Percentiles rank a stretch among this genome's conserved stretches.
Evolutionary conservation across 2,113 vertebrate species (phyloP).

Genomic region (Sander lucioperca): DNA sequence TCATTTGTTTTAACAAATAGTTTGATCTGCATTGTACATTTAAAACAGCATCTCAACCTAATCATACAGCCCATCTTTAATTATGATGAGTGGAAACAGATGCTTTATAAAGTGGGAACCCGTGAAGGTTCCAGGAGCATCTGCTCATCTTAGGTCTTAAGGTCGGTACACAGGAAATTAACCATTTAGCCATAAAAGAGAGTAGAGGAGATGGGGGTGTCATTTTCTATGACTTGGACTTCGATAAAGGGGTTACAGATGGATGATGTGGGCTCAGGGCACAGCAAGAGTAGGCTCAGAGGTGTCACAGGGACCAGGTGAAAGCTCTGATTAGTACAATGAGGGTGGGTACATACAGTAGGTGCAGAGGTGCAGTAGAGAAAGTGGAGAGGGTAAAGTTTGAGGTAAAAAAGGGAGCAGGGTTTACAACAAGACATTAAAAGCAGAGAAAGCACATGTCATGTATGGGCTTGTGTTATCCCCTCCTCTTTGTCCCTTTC

Average conservation of each 20-base stretch:
- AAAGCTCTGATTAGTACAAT: not conserved
- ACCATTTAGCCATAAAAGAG: constrained; percentile 51
- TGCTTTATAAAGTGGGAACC: constrained; percentile 24
- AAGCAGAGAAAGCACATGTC: constrained; percentile 14
- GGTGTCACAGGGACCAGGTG: constrained; percentile 8
- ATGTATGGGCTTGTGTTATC: constrained; percentile 56
- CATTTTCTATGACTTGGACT: constrained; percentile 36
- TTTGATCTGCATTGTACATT: not conserved
- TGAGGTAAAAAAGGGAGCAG: constrained; percentile 12
- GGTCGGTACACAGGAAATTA: constrained; percentile 69
- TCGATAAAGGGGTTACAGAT: constrained; percentile 12
- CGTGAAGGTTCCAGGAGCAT: constrained; percentile 38
- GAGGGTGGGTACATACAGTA: not conserved
- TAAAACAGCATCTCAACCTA: not conserved
- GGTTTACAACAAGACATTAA: constrained; percentile 40
- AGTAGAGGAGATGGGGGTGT: not conserved
- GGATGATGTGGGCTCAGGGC: constrained; percentile 26
- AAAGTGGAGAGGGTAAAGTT: constrained; percentile 21
- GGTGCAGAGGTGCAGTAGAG: not conserved
- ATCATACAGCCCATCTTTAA: constrained; percentile 46
- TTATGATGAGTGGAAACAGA: constrained; percentile 38
- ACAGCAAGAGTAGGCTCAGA: constrained; percentile 28
- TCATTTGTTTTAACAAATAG: not conserved
- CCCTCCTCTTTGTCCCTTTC: constrained; percentile 35
- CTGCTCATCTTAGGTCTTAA: constrained; percentile 45